Percentiles rank a stretch among this genome's conserved stretches.
Conservation (phyloP, 2,113 vertebrate genomes). For the Protobothrops flavoviridis region DNA sequence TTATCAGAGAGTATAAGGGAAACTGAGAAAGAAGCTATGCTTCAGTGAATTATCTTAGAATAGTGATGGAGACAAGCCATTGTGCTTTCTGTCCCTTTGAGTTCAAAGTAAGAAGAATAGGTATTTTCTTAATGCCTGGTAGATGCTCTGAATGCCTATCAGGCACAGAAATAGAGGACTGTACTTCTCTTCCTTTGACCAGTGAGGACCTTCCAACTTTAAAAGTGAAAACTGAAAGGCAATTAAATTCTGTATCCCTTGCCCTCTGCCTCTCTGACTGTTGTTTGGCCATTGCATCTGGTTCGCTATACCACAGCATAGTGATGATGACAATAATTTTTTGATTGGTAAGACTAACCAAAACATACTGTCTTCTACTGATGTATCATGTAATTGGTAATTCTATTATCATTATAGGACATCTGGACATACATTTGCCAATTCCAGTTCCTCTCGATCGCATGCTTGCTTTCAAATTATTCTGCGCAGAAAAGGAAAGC, state of each 20-base stretch:
- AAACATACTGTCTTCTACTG: not conserved
- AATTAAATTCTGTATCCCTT: not conserved
- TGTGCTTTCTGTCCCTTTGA: not conserved
- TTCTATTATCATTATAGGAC: slow-evolving; percentile 74
- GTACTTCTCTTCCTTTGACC: not conserved
- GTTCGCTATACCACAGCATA: not conserved
- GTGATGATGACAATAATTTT: not conserved
- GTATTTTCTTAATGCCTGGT: not conserved
- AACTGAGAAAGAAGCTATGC: not conserved
- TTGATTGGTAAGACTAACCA: not conserved
- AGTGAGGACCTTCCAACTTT: not conserved
- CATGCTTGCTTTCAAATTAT: slow-evolving; percentile 94
- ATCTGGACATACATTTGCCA: slow-evolving; percentile 94
- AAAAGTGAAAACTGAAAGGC: not conserved
- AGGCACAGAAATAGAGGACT: not conserved
- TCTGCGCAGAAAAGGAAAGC: slow-evolving; percentile 75
- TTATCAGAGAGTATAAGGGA: not conserved
- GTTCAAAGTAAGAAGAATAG: not conserved
- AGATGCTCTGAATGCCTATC: too few relatives aligned
- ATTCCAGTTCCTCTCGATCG: slow-evolving; percentile 91
- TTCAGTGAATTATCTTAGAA: not conserved
- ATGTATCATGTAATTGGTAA: not conserved
- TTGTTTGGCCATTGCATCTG: not conserved
- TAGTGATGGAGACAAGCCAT: not conserved
- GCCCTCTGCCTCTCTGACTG: not conserved